Evolutionary conservation across 2,113 vertebrate genomes (phyloP).

Genomic region (Arenaria interpres): DNA sequence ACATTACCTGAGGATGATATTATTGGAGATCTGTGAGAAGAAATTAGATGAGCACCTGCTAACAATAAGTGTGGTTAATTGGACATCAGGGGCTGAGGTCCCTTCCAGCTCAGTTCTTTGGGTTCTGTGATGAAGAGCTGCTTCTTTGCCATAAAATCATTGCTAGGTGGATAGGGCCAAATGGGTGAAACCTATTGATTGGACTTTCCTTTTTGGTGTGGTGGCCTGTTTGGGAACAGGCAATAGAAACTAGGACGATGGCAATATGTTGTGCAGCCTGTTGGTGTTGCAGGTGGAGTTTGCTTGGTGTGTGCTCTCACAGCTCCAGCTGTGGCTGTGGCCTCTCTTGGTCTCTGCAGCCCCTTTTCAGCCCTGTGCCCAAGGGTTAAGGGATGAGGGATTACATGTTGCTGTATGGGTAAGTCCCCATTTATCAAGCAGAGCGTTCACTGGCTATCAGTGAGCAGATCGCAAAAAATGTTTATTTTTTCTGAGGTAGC

Average conservation of each 20-base stretch:
- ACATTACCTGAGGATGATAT: background rate
- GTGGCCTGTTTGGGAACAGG: background rate
- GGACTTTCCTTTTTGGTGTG: background rate
- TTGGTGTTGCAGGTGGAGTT: background rate
- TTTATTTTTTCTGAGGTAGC: conserved; percentile 15
- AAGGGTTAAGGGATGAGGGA: background rate
- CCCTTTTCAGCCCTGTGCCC: background rate
- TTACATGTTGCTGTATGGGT: background rate
- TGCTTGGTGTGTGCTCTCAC: background rate
- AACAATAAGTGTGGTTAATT: background rate
- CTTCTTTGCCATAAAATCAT: background rate
- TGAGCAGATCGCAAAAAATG: background rate
- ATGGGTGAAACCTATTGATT: background rate
- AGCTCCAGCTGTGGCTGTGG: background rate
- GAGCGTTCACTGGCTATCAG: background rate
- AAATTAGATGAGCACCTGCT: background rate
- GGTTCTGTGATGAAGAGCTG: background rate
- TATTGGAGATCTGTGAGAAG: background rate
- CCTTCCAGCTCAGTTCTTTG: background rate
- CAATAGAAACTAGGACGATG: background rate
- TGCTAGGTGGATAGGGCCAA: background rate
- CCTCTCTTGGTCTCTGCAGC: background rate
- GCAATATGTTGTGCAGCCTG: background rate
- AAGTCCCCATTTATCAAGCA: conserved; percentile 13
- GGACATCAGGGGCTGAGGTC: background rate